Percentiles rank a stretch among this genome's conserved stretches.
phyloP scores from a whole-genome alignment of 2,888 invertebrate genomes.

The Neria commutata region DNA sequence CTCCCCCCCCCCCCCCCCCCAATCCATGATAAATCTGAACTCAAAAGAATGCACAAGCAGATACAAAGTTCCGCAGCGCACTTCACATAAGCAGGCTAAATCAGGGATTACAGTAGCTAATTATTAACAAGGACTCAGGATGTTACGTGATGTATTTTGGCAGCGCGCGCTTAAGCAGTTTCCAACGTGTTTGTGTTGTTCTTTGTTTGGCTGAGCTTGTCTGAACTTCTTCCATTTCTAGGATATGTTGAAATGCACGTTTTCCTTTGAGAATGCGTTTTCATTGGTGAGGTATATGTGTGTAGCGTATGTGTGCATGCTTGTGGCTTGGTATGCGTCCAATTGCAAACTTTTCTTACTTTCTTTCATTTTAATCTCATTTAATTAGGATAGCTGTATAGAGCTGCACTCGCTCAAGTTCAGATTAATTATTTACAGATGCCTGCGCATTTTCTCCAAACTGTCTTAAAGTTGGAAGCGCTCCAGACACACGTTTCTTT shows the following conservation, averaged over 20 bases:
- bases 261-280: background rate
- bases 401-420: too few relatives aligned
- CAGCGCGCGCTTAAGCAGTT: background rate
- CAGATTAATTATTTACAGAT: too few relatives aligned
- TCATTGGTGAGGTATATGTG: background rate
- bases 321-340: background rate
- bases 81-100: constrained; percentile 13
- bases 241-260: too few relatives aligned
- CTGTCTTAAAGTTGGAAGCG: too few relatives aligned
- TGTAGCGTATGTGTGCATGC: background rate
- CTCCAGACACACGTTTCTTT: too few relatives aligned
- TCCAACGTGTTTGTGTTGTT: background rate
- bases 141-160: constrained; percentile 36
- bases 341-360: background rate
- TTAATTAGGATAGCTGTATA: background rate
- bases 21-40: too few relatives aligned
- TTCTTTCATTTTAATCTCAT: background rate
- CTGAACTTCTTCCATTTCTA: too few relatives aligned
- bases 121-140: constrained; percentile 40
- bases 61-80: background rate
- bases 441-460: too few relatives aligned
- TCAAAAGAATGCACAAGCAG: too few relatives aligned
- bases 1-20: too few relatives aligned
- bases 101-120: constrained; percentile 40
- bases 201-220: background rate